Evolutionary conservation across 2,888 invertebrate genomes (phyloP), one percentile per base, ranked within the genome.

Genomic region (Lordiphosa andalusiaca): DNA sequence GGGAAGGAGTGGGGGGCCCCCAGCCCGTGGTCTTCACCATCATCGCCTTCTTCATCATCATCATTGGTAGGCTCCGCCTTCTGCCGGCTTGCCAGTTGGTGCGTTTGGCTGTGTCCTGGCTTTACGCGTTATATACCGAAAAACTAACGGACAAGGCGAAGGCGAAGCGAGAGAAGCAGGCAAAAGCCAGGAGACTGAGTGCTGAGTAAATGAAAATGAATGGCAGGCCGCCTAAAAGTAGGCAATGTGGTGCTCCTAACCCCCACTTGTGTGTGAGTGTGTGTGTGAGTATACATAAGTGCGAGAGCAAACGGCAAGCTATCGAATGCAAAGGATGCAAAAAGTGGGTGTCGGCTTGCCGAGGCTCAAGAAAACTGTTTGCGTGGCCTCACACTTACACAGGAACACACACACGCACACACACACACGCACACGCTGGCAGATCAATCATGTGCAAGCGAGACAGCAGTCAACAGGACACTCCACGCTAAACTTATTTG

Each of bases 171-270:
- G 46, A 41, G 50, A 25, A 21, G 47, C 30, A 47, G 23, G 21
- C 38, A 33, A 37, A 12, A 16, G 57, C 47, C 21, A 41, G 35
- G 33, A 50, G 64, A 59, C 59, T 56, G 62, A 61, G 65, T 59
- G 72, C 54, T 54, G 58, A 68, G 76, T 62, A 75, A 78, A 76
- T 80, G 82, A 69, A 71, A 81, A 78, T 78, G 78, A 75, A 78
- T 77, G 74, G 72, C 71, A 62, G 53, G 53, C 67, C 71, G 78
- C 78, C 75, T 69, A 73, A 82, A 82, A 78, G 75, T 78, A 78
- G 82, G 82, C 75, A 75, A 64, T 66, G 56, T 38, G 36, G 56
- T 38, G 36, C 41, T 54, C 67, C 60, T 63, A 66, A 30, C 44
- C 44, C 30, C 33, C 44, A 33, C n/a, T 33, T 44, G 16, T 16